Conservation (phyloP, 2,888 invertebrate species). For the Hemithea aestivaria region DNA sequence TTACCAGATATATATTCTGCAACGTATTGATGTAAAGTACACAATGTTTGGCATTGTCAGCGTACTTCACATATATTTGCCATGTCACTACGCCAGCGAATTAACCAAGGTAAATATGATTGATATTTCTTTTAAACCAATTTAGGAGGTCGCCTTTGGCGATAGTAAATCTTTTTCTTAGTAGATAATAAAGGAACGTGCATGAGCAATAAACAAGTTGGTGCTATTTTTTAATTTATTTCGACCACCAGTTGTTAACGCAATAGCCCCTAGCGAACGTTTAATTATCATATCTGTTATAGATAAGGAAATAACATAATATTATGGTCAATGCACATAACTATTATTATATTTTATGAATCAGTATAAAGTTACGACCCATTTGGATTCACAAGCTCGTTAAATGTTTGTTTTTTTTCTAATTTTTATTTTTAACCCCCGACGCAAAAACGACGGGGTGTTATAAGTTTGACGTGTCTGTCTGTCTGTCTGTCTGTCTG, state of each 20-base stretch:
- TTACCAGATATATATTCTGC: slow-evolving; percentile 46
- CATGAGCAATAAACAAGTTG: too few relatives aligned
- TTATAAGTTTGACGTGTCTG: too few relatives aligned
- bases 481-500: too few relatives aligned
- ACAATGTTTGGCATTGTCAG: slow-evolving; percentile 45
- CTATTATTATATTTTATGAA: slow-evolving; percentile 10
- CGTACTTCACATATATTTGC: slow-evolving; percentile 50
- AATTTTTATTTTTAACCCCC: too few relatives aligned
- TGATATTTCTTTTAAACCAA: too few relatives aligned
- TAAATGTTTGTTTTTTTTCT: too few relatives aligned
- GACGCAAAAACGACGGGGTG: too few relatives aligned
- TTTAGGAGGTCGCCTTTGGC: too few relatives aligned
- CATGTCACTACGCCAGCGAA: slow-evolving; percentile 51
- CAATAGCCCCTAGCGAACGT: too few relatives aligned
- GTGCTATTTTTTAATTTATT: too few relatives aligned
- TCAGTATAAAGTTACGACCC: slow-evolving; percentile 17
- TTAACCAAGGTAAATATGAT: slow-evolving; percentile 44
- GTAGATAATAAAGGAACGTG: neutral
- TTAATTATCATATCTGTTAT: neutral
- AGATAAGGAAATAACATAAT: slow-evolving; percentile 14
- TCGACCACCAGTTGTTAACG: too few relatives aligned
- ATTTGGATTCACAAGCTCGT: too few relatives aligned
- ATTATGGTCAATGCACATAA: slow-evolving; percentile 14
- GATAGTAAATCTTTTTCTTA: slow-evolving; percentile 7
- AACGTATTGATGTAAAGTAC: slow-evolving; percentile 46